Evolutionary conservation across 2,888 invertebrate species (phyloP).

Genomic region (Liopterus haemorrhoidalis): DNA sequence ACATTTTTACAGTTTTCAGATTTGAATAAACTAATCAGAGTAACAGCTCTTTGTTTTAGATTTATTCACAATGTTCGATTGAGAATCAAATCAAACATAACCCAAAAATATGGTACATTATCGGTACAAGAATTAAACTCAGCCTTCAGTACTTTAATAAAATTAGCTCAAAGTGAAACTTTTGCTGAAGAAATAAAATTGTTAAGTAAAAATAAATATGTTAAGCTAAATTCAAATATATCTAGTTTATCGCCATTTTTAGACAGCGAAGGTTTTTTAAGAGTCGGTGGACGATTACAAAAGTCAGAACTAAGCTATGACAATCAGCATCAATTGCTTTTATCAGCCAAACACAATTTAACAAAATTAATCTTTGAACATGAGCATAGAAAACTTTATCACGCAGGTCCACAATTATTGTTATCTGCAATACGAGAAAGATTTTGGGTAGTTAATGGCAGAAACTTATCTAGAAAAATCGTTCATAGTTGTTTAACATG

Average conservation of each 20-base stretch:
- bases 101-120: slow-evolving; percentile 1
- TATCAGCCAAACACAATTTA: slow-evolving; percentile 16
- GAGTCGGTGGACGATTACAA: slow-evolving; percentile 24
- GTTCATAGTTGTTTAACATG: slow-evolving; percentile 27
- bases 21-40: too few species aligned
- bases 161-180: slow-evolving; percentile 1
- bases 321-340: slow-evolving; percentile 25
- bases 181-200: background rate
- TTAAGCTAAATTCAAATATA: slow-evolving; percentile 1
- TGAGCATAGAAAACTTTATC: slow-evolving; percentile 15
- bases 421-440: slow-evolving; percentile 17
- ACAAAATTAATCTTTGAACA: slow-evolving; percentile 10
- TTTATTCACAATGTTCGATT: too few species aligned
- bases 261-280: slow-evolving; percentile 16
- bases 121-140: slow-evolving; percentile 4
- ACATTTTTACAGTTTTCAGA: too few species aligned
- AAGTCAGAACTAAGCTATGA: slow-evolving; percentile 8
- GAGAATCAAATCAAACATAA: slow-evolving; percentile 1
- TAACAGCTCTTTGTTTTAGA: too few species aligned
- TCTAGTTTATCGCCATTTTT: slow-evolving; percentile 11
- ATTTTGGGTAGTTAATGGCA: slow-evolving; percentile 18
- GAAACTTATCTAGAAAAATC: slow-evolving; percentile 6
- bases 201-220: slow-evolving; percentile 2
- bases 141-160: slow-evolving; percentile 1
- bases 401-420: slow-evolving; percentile 21